Evolutionary conservation across 1,140 invertebrate species (phyloP), one percentile per base, ranked within the genome.

Genomic region (Drosophila arawakana): DNA sequence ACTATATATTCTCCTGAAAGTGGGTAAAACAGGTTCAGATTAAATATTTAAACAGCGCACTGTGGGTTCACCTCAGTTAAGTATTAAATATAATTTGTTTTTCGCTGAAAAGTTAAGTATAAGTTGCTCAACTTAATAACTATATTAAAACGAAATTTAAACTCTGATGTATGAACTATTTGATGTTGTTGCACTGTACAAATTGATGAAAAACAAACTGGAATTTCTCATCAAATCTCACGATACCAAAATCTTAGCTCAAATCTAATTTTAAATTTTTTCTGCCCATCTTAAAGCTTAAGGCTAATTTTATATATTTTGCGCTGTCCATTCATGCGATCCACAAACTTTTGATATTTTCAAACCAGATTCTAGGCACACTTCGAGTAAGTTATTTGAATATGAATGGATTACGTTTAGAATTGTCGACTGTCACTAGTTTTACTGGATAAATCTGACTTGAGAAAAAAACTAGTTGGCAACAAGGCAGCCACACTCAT

Each of bases 1-100:
- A 54, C 11, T 63, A 34, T 39, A 41, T 57, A 9, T 7, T 5
- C 25, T 5, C 25, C 3, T 30, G 25, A 50, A 25, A 8, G 8
- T 13, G 21, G 3, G 9, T 55, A 41, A 52, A 68, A 68, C 66
- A 21, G 66, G 66, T 59, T 50, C 35, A 35, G 10, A 68, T 52
- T 8, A 49, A 52, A 44, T 43, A 54, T 44, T 44, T 43, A 34
- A 7, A 50, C 46, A 7, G 18, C 2, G 46, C 10, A 44, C 55
- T 6, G 9, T 50, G 66, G 55, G 35, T 1, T 39, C 11, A 39
- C 1, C n/a, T 18, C 15, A 57, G 11, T 35, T 21, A 15, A 9
- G 8, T 35, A 9, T 18, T 37, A 34, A 4, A 35, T 13, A 4
- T 15, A 35, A 54, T 54, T 54, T 2, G 4, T 13, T 21, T 39